phyloP scores from a whole-genome alignment of 2,888 invertebrate genomes.

The Andrena chrysosceles region DNA sequence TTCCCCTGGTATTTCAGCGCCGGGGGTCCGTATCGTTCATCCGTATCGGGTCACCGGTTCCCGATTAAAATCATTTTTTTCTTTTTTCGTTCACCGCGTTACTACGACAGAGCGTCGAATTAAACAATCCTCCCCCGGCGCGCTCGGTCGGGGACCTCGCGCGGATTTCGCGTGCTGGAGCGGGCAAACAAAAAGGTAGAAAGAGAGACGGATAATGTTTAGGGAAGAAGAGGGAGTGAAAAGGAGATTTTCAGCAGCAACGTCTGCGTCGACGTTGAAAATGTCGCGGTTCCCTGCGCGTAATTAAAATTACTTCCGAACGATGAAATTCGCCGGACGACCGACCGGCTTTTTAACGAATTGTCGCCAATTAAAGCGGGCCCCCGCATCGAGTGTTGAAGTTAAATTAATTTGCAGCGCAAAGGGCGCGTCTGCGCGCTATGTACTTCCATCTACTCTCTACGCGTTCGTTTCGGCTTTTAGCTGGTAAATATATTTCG shows the following conservation, averaged over 20 bases:
- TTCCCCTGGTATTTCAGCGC: constrained; percentile 41
- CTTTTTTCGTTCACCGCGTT: not conserved
- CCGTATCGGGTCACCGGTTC: constrained; percentile 32
- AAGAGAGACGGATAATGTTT: not conserved
- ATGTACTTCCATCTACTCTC: not conserved
- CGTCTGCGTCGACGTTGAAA: not conserved
- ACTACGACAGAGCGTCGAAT: not conserved
- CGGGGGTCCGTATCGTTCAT: constrained; percentile 33
- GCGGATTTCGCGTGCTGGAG: not conserved
- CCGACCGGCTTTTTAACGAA: constrained; percentile 28
- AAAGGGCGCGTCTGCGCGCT: constrained; percentile 17
- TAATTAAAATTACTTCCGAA: constrained; percentile 35
- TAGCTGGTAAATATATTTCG: constrained; percentile 6
- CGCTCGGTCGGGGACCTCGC: not conserved
- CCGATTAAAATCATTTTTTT: constrained; percentile 53
- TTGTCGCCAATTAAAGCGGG: constrained; percentile 32
- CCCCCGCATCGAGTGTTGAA: constrained; percentile 10
- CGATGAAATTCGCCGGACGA: constrained; percentile 20
- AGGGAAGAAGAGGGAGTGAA: not conserved
- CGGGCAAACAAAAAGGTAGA: not conserved
- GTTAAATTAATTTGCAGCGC: constrained; percentile 29
- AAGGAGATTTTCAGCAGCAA: not conserved
- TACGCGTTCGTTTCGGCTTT: constrained; percentile 17
- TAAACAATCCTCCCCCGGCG: no score
- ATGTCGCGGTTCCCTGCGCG: constrained; percentile 1